Evolutionary conservation across 2,888 invertebrate genomes (phyloP).

Genomic region (Hartigia nigra): DNA sequence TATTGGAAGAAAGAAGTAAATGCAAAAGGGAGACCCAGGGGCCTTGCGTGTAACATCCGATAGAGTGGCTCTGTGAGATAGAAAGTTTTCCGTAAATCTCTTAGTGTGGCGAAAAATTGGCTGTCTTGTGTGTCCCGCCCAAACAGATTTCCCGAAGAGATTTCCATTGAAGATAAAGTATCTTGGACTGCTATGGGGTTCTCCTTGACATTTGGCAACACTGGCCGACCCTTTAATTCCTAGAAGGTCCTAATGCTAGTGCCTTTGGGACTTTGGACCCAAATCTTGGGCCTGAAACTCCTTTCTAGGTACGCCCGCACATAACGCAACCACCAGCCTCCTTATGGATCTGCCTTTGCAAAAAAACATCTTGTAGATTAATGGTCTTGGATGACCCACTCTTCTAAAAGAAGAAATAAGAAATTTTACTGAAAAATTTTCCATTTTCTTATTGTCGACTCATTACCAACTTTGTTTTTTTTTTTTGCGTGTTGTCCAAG

Average conservation of each 20-base stretch:
- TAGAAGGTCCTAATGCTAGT: conserved; percentile 9
- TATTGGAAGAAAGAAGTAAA: not conserved
- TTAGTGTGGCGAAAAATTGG: not conserved
- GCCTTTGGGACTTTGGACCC: not conserved
- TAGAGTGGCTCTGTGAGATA: not conserved
- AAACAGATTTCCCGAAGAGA: not conserved
- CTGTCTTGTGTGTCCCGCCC: not conserved
- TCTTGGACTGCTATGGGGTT: not conserved
- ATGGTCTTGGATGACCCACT: not conserved
- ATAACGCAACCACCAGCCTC: not conserved
- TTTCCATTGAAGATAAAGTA: not conserved
- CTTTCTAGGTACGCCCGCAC: conserved; percentile 1
- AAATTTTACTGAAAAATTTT: not conserved
- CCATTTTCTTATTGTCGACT: not conserved
- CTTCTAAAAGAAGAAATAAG: not conserved
- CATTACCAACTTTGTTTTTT: not conserved
- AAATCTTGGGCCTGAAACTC: not conserved
- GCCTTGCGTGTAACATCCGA: not conserved
- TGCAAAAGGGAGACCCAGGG: not conserved
- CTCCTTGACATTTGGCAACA: conserved; percentile 15
- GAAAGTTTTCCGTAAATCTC: not conserved
- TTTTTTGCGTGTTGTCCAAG: not conserved
- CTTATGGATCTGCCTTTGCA: not conserved
- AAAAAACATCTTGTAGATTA: not conserved
- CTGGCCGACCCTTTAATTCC: conserved; percentile 15